phyloP scores from a whole-genome alignment of 2,888 invertebrate species.

The Venusia cambrica region DNA sequence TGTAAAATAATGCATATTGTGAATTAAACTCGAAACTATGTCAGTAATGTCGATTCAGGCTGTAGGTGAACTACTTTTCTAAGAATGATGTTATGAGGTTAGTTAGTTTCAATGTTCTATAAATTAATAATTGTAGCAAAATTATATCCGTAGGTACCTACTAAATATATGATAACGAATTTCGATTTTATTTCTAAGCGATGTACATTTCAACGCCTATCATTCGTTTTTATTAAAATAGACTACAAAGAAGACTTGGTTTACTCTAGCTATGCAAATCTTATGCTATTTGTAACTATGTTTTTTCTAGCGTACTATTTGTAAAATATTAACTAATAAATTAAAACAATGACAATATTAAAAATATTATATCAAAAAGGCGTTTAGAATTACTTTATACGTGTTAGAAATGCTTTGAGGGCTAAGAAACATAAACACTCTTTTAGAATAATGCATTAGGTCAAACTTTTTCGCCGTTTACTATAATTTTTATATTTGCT shows the following conservation, averaged over 20 bases:
- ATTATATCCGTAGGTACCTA: slow-evolving; percentile 41
- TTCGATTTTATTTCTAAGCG: slow-evolving; percentile 51
- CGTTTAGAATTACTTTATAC: slow-evolving; percentile 68
- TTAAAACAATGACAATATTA: slow-evolving; percentile 79
- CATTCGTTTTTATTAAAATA: slow-evolving; percentile 42
- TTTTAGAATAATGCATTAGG: slow-evolving; percentile 50
- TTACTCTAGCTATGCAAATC: slow-evolving; percentile 43
- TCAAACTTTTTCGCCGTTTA: slow-evolving; percentile 47
- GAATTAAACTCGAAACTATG: too few species aligned
- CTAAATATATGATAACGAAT: slow-evolving; percentile 49
- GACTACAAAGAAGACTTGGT: slow-evolving; percentile 45
- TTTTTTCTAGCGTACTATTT: slow-evolving; percentile 62
- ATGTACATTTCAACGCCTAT: slow-evolving; percentile 50
- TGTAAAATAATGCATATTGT: too few species aligned
- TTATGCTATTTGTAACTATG: slow-evolving; percentile 56
- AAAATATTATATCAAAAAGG: slow-evolving; percentile 68
- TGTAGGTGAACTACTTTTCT: too few species aligned
- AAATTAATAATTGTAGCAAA: slow-evolving; percentile 33
- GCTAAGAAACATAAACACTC: slow-evolving; percentile 53
- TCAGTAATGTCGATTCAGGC: too few species aligned
- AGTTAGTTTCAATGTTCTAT: slow-evolving; percentile 17
- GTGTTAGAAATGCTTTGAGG: slow-evolving; percentile 67
- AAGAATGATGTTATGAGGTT: slow-evolving; percentile 8
- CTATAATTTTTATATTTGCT: slow-evolving; percentile 33
- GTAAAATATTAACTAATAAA: slow-evolving; percentile 70